Evolutionary conservation across 2,113 vertebrate genomes (phyloP).

Genomic region (Paralichthys olivaceus): DNA sequence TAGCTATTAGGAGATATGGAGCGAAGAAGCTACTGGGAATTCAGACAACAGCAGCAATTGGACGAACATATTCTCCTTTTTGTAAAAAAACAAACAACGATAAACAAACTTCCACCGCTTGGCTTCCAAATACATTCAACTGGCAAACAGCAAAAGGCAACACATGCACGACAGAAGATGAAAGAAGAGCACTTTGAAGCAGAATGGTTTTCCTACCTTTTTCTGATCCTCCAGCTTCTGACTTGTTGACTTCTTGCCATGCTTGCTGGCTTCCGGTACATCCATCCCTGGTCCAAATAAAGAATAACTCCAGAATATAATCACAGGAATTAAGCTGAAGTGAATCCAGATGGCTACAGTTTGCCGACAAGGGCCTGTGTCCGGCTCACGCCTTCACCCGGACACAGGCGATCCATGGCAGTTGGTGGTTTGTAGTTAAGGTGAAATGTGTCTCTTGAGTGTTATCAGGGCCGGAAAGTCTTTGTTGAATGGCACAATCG

Average conservation of each 20-base stretch:
- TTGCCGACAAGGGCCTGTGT: constrained; percentile 77
- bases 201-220: constrained; percentile 85
- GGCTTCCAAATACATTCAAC: not conserved
- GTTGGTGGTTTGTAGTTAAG: constrained; percentile 41
- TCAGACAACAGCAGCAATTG: constrained; percentile 50
- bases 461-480: not conserved
- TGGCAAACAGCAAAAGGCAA: constrained; percentile 22
- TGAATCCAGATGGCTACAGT: constrained; percentile 78
- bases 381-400: constrained; percentile 85
- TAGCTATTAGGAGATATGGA: constrained; percentile 61
- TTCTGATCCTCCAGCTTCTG: constrained; percentile 99
- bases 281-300: constrained; percentile 89
- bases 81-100: constrained; percentile 41
- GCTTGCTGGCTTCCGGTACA: constrained; percentile 93
- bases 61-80: constrained; percentile 41
- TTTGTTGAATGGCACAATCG: not conserved
- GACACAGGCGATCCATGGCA: constrained; percentile 78
- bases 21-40: constrained; percentile 50
- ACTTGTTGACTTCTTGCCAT: constrained; percentile 95
- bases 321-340: constrained; percentile 80
- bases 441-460: not conserved
- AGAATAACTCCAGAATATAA: constrained; percentile 83
- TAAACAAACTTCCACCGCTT: constrained; percentile 51
- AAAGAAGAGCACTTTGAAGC: not conserved
- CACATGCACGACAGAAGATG: not conserved